Evolutionary conservation across 2,797 vertebrate species (phyloP), one percentile per base, ranked within the genome.

Genomic region (Miichthys miiuy): DNA sequence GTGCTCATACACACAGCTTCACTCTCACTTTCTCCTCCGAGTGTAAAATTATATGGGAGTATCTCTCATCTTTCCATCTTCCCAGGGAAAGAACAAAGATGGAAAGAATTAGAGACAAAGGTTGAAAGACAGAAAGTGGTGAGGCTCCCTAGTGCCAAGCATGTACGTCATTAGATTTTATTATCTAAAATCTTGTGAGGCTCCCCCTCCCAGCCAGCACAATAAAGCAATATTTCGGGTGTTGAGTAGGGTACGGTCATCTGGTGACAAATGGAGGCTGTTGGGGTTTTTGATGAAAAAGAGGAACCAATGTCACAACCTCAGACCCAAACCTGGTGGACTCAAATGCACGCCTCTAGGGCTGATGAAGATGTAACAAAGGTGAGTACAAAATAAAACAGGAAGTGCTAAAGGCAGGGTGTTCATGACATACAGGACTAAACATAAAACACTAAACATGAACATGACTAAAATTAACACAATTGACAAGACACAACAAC

Each of bases 111-210:
- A 61, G n/a, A 17, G 50, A 63, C n/a, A 42, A 47, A 68, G 42
- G 6, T 48, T 42, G 48, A 77, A 73, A 12, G 56, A 67, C 55
- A 60, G 50, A 77, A 74, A 77, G 62, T 38, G 50, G 46, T 34
- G 48, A 72, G 62, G 60, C 34, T 21, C 75, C 68, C 23, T 47
- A 55, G 58, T 60, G 66, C 75, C 68, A 38, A 76, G 67, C 66
- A 41, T 64, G 71, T 92, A 86, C 72, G 76, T 91, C 87, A 92
- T 80, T 60, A 75, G 9, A 51, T 84, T 83, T 85, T 82, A 90
- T 92, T 77, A 81, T 80, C 75, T 81, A 34, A 65, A 71, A 83
- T 67, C 17, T 23, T 51, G 60, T 91, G 78, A 89, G 51, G 63
- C 73, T 67, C 72, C 67, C 13, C 54, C 42, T 41, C 69, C 13